A percentile compares a stretch with the other conserved stretches of the same genome.
Conservation (phyloP, 2,888 invertebrate genomes). For the Flabesymbios commensalis region DNA sequence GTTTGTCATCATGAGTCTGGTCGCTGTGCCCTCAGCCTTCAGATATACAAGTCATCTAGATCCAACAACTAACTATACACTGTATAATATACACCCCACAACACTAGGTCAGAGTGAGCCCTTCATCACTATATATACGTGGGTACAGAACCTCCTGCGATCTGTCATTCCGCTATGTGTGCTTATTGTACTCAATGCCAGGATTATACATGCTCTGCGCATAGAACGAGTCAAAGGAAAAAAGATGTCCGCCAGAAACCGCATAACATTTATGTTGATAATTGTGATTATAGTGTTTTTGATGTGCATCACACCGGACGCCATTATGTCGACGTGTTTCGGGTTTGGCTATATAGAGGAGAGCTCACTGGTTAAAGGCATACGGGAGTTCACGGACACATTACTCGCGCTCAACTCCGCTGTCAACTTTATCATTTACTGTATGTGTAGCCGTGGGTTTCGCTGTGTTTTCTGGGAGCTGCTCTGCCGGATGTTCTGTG, state of each 20-base stretch:
- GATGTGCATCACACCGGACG: conserved; percentile 36
- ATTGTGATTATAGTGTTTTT: conserved; percentile 35
- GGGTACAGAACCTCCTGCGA: conserved; percentile 53
- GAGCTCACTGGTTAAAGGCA: conserved; percentile 31
- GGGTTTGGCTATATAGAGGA: conserved; percentile 38
- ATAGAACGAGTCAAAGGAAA: conserved; percentile 44
- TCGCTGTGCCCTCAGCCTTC: conserved; percentile 52
- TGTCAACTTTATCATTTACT: conserved; percentile 40
- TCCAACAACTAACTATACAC: conserved; percentile 36
- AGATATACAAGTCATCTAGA: conserved; percentile 45
- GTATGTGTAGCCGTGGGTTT: conserved; percentile 35
- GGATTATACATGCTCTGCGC: conserved; percentile 52
- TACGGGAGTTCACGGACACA: conserved; percentile 39
- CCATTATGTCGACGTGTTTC: conserved; percentile 37
- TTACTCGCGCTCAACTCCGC: conserved; percentile 38
- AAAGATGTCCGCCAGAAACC: conserved; percentile 30
- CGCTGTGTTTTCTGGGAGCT: conserved; percentile 29
- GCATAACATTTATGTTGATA: conserved; percentile 39
- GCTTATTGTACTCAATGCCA: conserved; percentile 49
- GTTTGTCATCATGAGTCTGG: conserved; percentile 47
- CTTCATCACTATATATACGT: conserved; percentile 51
- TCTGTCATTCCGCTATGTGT: conserved; percentile 56
- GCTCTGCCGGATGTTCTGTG: conserved; percentile 30
- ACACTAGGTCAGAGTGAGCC: conserved; percentile 44
- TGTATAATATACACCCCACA: conserved; percentile 42